These are phyloP conservation scores for Tarsius wallacei DNA, from an alignment of 2,797 vertebrate genomes.

Conservation along the genomic window DNA sequence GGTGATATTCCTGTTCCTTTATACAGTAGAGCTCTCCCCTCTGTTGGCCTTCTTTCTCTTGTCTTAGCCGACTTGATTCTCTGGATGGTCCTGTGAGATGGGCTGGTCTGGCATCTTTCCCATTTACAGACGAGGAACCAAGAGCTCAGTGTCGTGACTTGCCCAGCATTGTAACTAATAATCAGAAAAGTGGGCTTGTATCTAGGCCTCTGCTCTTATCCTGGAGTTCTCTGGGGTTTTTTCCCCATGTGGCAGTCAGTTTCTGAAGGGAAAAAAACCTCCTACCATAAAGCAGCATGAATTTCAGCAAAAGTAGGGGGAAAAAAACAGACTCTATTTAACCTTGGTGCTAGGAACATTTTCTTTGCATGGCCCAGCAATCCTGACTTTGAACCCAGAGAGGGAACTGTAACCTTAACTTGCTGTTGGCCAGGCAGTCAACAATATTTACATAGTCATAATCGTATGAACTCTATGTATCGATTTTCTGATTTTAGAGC, in stretches of 20 bases:
- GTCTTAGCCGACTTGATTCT: background rate
- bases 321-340: background rate
- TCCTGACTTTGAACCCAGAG: constrained; percentile 22
- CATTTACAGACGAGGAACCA: background rate
- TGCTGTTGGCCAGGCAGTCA: background rate
- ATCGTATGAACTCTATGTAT: background rate
- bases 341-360: background rate
- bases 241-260: background rate
- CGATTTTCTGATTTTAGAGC: background rate
- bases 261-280: constrained; percentile 7
- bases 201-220: background rate
- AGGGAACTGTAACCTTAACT: background rate
- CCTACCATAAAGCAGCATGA: background rate
- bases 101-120: background rate
- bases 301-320: constrained; percentile 16
- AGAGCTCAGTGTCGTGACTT: background rate
- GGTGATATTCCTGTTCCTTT: fast-evolving
- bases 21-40: background rate
- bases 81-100: background rate
- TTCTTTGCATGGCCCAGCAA: constrained; percentile 1
- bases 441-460: background rate
- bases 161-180: background rate
- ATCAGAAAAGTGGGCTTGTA: background rate
- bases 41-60: background rate
- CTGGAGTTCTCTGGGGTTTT: background rate